Evolutionary conservation across 1,140 invertebrate genomes (phyloP), one percentile per base, ranked within the genome.

Genomic region (Euura lappo): DNA sequence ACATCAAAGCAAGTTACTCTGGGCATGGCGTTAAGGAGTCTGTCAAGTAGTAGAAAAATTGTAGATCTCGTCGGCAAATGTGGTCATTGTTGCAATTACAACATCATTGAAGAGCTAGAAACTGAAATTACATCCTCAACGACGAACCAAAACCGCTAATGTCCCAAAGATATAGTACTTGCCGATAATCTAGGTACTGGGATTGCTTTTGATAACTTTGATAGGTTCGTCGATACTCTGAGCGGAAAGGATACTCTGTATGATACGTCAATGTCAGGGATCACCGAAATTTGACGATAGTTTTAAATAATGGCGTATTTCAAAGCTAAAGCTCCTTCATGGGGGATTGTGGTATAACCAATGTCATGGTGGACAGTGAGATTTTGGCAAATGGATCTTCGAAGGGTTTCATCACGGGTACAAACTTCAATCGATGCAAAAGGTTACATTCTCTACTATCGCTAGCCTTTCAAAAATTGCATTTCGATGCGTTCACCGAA

Each of bases 271-370:
- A 77, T 70, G 46, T 13, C 74, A 65, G 7, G 81, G 87, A 78
- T 73, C 75, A 44, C 75, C 79, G 11, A 71, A 11, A 51, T 88
- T 81, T 76, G 69, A 86, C 60, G 85, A 88, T 72, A 67, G 89
- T 69, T 90, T 90, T 74, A 88, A 13, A 82, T 84, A 78, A 79
- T 89, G 81, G 77, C 87, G 6, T 89, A 80, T 75, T 89, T 89
- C 72, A 51, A 51, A 51, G 11, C 47, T 51, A 51, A 7, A 2
- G 47, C 47, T 51, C 47, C 11, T 51, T 51, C 47, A 51, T 51
- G 1, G 47, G 11, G 47, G 47, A 51, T 2, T 51, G 47, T 11
- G 47, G 47, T 51, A 51, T 51, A 7, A 51, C 1, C 47, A 51
- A 51, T 51, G 11, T 51, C 11, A 51, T 51, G 47, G 47, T 11